phyloP scores from a whole-genome alignment of 2,888 invertebrate species.

The Gymnosoma rotundatum region DNA sequence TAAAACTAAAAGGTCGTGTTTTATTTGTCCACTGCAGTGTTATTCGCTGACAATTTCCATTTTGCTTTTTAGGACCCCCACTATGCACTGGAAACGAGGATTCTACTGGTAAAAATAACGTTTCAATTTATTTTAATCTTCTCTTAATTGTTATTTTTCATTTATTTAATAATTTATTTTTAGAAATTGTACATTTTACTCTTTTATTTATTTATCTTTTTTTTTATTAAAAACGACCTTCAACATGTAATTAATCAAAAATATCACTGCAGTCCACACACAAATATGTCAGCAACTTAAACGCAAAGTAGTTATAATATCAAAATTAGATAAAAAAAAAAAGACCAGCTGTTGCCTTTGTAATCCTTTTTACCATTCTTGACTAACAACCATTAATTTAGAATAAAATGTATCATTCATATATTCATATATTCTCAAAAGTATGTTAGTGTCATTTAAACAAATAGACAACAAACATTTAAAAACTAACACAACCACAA shows the following conservation, averaged over 20 bases:
- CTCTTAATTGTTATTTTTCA: too few species aligned
- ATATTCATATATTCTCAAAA: background rate
- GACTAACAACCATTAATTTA: background rate
- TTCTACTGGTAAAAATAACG: too few species aligned
- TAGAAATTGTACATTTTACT: too few species aligned
- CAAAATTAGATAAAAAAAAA: background rate
- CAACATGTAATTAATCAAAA: background rate
- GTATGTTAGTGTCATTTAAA: background rate
- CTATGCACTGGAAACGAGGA: too few species aligned
- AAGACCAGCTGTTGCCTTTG: slow-evolving; percentile 25
- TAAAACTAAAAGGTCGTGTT: too few species aligned
- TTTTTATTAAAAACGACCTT: background rate
- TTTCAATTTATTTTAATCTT: too few species aligned
- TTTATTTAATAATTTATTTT: too few species aligned
- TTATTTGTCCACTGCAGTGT: too few species aligned
- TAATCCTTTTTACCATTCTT: slow-evolving; percentile 25
- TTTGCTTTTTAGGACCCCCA: too few species aligned
- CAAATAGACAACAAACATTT: slow-evolving; percentile 12
- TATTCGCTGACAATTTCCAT: background rate
- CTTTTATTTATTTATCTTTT: background rate
- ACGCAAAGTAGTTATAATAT: slow-evolving; percentile 5
- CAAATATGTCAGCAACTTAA: background rate
- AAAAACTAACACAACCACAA: background rate
- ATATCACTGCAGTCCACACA: background rate
- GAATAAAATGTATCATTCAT: background rate